A percentile compares a stretch with the other conserved stretches of the same genome.
These are phyloP conservation scores for Micropoecilia bifurca DNA, from an alignment of 2,797 vertebrate species.

Conservation along the genomic window DNA sequence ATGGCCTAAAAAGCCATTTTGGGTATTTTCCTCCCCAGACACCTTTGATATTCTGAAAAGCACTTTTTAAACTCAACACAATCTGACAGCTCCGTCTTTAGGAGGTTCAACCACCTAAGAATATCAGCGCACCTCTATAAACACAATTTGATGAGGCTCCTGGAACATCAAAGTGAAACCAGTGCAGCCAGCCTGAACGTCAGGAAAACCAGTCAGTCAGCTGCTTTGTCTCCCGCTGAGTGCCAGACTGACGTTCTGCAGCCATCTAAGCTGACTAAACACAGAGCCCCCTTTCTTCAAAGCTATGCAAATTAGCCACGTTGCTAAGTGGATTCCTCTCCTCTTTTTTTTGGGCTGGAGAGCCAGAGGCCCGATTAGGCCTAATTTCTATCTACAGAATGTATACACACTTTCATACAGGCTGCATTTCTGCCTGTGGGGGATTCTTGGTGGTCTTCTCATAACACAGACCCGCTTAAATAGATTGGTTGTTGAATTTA, in stretches of 20 bases:
- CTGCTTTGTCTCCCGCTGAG: constrained; percentile 53
- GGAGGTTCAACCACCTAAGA: constrained; percentile 24
- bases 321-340: constrained; percentile 68
- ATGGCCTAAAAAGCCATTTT: constrained; percentile 26
- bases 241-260: constrained; percentile 58
- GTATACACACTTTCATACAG: constrained; percentile 50
- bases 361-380: constrained; percentile 59
- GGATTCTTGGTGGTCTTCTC: constrained; percentile 51
- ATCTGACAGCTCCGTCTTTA: constrained; percentile 26
- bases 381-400: constrained; percentile 62
- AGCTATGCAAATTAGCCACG: constrained; percentile 75
- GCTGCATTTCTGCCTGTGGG: constrained; percentile 32
- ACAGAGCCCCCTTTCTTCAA: constrained; percentile 65
- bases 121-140: constrained; percentile 28
- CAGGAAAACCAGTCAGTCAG: constrained; percentile 58
- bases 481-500: constrained; percentile 54
- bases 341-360: constrained; percentile 11
- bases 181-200: constrained; percentile 36
- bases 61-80: constrained; percentile 28
- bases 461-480: constrained; percentile 54
- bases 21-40: constrained; percentile 4
- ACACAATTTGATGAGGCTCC: constrained; percentile 38
- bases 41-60: constrained; percentile 6
- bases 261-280: constrained; percentile 66
- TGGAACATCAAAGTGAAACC: constrained; percentile 53